Conservation (phyloP, 2,888 invertebrate species). For the Ectemnius cavifrons region DNA sequence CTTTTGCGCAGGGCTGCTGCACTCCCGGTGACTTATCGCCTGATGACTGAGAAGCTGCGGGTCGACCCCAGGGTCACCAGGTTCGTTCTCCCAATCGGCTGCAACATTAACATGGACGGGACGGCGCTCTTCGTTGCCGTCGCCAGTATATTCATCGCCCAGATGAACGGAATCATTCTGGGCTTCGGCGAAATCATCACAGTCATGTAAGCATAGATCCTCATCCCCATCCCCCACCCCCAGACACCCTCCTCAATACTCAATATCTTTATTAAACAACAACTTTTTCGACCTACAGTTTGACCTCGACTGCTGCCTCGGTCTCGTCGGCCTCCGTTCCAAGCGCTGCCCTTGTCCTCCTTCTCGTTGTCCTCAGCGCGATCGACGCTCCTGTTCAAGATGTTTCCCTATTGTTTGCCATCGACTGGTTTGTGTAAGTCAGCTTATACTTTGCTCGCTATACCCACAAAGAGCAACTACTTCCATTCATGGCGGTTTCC, state of each 20-base stretch:
- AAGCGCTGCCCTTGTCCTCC: conserved; percentile 89
- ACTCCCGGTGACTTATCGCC: conserved; percentile 91
- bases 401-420: conserved; percentile 89
- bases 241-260: not conserved
- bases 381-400: conserved; percentile 90
- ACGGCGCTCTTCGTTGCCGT: conserved; percentile 93
- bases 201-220: conserved; percentile 85
- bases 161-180: conserved; percentile 90
- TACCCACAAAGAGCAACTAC: conserved; percentile 80
- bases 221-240: not conserved
- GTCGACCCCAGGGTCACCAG: conserved; percentile 90
- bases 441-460: conserved; percentile 9
- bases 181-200: conserved; percentile 92
- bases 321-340: conserved; percentile 93
- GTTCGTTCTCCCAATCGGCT: conserved; percentile 94
- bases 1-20: conserved; percentile 85
- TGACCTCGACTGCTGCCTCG: conserved; percentile 92
- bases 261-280: conserved; percentile 1
- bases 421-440: conserved; percentile 95
- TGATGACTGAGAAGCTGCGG: conserved; percentile 90
- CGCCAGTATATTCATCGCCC: conserved; percentile 91
- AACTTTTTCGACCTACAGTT: conserved; percentile 67
- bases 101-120: conserved; percentile 96
- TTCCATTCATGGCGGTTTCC: not conserved
- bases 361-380: conserved; percentile 89